A percentile compares a stretch with the other conserved stretches of the same genome.
phyloP scores from a whole-genome alignment of 2,797 vertebrate species.

The Sebastes diaconus region DNA sequence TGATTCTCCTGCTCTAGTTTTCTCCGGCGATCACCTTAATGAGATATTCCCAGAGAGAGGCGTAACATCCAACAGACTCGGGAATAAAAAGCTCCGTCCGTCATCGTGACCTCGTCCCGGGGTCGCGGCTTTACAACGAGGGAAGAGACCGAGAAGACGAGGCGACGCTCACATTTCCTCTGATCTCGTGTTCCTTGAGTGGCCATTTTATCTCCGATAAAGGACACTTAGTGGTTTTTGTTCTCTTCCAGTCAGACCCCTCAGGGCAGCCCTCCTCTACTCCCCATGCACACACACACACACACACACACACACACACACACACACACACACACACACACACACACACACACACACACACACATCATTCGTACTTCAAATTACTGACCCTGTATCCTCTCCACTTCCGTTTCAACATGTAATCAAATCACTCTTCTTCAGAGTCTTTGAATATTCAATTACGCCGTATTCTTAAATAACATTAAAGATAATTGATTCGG shows the following conservation, averaged over 20 bases:
- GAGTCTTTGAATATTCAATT: slow-evolving; percentile 45
- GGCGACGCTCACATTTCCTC: slow-evolving; percentile 26
- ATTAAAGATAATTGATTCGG: slow-evolving; percentile 55
- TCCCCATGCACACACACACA: too few relatives aligned
- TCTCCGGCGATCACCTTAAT: slow-evolving; percentile 14
- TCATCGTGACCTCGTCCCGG: neutral
- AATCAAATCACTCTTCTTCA: slow-evolving; percentile 41
- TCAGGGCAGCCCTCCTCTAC: slow-evolving; percentile 22
- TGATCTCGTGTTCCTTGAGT: slow-evolving; percentile 49
- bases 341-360: neutral
- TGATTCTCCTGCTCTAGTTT: slow-evolving; percentile 22
- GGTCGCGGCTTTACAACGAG: neutral
- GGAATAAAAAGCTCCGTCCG: neutral
- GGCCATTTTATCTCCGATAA: slow-evolving; percentile 60
- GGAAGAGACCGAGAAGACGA: neutral
- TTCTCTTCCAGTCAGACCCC: slow-evolving; percentile 58
- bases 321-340: neutral
- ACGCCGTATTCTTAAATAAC: slow-evolving; percentile 45
- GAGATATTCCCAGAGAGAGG: slow-evolving; percentile 30
- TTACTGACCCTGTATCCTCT: slow-evolving; percentile 42
- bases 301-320: neutral
- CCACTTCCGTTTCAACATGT: slow-evolving; percentile 39
- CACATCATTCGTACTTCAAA: slow-evolving; percentile 12
- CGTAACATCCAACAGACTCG: slow-evolving; percentile 14
- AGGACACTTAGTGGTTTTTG: slow-evolving; percentile 71